Conservation (phyloP, 1,140 invertebrate species). For the Eufriesea mexicana region DNA sequence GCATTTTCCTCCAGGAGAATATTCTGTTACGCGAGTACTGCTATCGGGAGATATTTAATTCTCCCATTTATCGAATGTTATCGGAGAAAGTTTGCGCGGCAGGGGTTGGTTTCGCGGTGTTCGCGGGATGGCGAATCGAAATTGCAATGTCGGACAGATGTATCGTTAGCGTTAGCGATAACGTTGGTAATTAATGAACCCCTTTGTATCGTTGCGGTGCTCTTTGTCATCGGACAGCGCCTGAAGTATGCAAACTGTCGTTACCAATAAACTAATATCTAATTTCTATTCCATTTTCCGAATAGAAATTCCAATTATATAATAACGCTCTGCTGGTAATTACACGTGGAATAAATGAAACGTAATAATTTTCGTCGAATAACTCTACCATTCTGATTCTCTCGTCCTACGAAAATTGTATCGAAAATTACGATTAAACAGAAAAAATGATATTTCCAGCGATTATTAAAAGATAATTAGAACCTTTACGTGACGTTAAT, state of each 20-base stretch:
- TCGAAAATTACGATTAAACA: neutral
- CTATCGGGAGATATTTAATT: no score
- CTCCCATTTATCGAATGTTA: no score
- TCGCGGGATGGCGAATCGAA: no score
- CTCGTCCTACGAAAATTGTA: neutral
- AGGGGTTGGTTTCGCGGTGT: no score
- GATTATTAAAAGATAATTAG: no score
- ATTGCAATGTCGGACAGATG: neutral
- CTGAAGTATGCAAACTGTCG: neutral
- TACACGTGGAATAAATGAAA: neutral
- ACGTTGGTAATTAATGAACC: no score
- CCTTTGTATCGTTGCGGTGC: neutral
- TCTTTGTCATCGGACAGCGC: neutral
- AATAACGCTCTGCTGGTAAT: neutral
- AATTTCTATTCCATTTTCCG: neutral
- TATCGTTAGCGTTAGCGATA: no score
- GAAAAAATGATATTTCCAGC: neutral
- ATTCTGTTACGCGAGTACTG: no score
- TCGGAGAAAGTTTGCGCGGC: no score
- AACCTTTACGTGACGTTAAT: no score
- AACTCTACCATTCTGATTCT: neutral
- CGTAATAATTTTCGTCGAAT: neutral
- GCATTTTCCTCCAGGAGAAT: no score
- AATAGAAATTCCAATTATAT: neutral
- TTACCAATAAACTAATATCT: conserved; percentile 3